Evolutionary conservation across 2,888 invertebrate genomes (phyloP).

Genomic region (Raillietiella orientalis): DNA sequence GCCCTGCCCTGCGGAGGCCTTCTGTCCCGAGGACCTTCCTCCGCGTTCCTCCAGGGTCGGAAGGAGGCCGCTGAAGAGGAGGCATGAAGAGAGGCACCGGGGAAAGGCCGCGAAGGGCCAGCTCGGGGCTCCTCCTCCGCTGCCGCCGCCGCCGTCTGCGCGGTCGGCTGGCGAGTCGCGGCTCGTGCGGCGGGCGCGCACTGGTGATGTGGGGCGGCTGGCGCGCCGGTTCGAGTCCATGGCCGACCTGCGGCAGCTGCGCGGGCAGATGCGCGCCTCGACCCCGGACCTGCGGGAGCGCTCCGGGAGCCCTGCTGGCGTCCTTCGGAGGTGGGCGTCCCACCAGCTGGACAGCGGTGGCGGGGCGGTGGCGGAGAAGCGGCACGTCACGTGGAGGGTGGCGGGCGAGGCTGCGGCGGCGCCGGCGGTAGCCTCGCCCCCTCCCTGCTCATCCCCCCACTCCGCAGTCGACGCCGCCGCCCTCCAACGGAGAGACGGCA

Average conservation of each 20-base stretch:
- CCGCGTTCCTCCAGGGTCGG: not conserved
- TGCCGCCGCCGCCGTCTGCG: no score
- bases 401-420: not conserved
- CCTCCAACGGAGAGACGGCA: no score
- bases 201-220: conserved; percentile 35
- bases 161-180: no score
- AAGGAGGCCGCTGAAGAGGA: not conserved
- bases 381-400: not conserved
- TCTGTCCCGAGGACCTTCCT: no score
- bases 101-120: not conserved
- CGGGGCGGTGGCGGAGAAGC: not conserved
- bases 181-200: no score
- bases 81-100: not conserved
- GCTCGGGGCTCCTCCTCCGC: no score
- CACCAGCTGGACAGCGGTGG: not conserved
- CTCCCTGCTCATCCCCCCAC: not conserved
- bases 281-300: conserved; percentile 28
- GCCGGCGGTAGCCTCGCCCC: not conserved
- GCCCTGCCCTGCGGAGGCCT: no score
- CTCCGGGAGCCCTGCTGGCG: not conserved
- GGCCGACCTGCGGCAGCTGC: conserved; percentile 19
- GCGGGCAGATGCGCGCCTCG: conserved; percentile 46
- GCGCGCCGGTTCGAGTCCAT: conserved; percentile 31
- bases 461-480: no score
- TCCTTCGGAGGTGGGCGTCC: no score